Evolutionary conservation across 2,888 invertebrate species (phyloP).

Genomic region (Dryadula phaetusa): DNA sequence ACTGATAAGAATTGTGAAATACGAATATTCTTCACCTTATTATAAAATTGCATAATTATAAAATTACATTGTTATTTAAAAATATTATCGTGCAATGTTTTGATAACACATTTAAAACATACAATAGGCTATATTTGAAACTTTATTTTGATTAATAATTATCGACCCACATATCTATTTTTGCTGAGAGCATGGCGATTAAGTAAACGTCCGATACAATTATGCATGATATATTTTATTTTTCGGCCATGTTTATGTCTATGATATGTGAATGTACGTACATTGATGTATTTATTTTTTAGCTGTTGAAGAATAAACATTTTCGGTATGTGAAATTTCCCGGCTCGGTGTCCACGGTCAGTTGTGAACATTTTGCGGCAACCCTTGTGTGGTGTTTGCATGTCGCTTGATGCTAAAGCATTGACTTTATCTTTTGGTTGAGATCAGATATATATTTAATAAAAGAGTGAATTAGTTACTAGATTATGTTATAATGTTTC

Average conservation of each 20-base stretch:
- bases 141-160: neutral
- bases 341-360: constrained; percentile 81
- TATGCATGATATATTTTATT: constrained; percentile 11
- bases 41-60: too few species aligned
- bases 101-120: constrained; percentile 2
- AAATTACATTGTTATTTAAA: too few species aligned
- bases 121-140: neutral
- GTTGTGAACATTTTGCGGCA: constrained; percentile 73
- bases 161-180: neutral
- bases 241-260: constrained; percentile 31
- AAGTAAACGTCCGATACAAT: constrained; percentile 1
- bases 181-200: constrained; percentile 36
- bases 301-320: constrained; percentile 83
- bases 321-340: constrained; percentile 85
- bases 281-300: constrained; percentile 83
- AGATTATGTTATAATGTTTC: neutral
- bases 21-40: too few species aligned
- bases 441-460: neutral
- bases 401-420: constrained; percentile 59
- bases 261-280: constrained; percentile 77
- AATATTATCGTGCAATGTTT: neutral
- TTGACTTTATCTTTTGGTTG: constrained; percentile 37
- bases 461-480: neutral
- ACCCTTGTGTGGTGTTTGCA: constrained; percentile 71
- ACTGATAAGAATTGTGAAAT: too few species aligned